Base-by-base conservation (phyloP, 2,888 invertebrate species). In the Apotomis capreana region DNA sequence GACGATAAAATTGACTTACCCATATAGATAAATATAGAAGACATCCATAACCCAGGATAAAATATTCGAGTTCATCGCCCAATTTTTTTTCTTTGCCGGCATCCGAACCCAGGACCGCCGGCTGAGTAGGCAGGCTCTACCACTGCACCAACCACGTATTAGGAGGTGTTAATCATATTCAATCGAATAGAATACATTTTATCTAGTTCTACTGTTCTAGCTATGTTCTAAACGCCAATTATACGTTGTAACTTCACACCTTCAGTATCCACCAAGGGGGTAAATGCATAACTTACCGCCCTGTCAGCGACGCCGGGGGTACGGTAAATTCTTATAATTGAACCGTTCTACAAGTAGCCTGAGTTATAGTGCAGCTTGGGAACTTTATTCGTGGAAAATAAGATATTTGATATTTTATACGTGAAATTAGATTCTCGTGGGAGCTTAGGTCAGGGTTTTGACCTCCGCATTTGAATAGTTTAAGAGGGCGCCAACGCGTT, bases 251-350 rank as follows among this genome's bases (percentile, higher is more conserved):
- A 64, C 64, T 44, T 40, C 54, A 64, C 64, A 54, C 54, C 64
- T 64, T 64, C 64, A 54, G 15, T 40, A 40, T 40, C 40, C 36
- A n/a, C 44, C 44, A 62, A 69, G 65, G 63, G 62, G 70, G 68
- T 74, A 74, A 63, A 60, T 69, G 74, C 74, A 72, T 69, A 74
- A 74, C 67, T 72, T 74, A 72, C 70, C 10, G 26, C 69, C 63
- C 68, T 68, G 73, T 68, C 73, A 62, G 68, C 51, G n/a, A 49
- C 12, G 71, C 60, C 72, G 8, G 9, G 67, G 69, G 73, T 69
- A 68, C 74, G 58, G 74, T 76, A 76, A 76, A 76, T 76, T 74
- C 72, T 68, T 71, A 75, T 76, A 74, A 76, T 76, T 76, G 74
- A 74, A 72, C 68, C 70, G 61, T 64, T 67, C 57, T 60, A 69